Percentiles rank a stretch among this genome's conserved stretches.
phyloP scores from a whole-genome alignment of 2,797 vertebrate genomes.

The Artibeus lituratus region DNA sequence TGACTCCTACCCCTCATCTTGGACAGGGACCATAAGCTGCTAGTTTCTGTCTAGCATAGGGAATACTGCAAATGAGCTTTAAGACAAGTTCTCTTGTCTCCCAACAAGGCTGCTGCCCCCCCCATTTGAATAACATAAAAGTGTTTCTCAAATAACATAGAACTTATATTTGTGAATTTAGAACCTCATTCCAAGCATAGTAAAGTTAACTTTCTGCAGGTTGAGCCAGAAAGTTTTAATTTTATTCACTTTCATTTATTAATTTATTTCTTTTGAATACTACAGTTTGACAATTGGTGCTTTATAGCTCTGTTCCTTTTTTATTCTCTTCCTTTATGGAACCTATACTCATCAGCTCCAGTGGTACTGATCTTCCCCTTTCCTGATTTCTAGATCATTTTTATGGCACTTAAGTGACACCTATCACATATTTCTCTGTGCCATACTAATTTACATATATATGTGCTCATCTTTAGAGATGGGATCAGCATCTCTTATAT shows the following conservation, averaged over 20 bases:
- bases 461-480: not conserved
- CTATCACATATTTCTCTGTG: not conserved
- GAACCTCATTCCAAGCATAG: not conserved
- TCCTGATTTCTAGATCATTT: not conserved
- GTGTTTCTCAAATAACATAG: not conserved
- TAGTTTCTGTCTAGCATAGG: not conserved
- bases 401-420: not conserved
- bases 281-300: not conserved
- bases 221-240: not conserved
- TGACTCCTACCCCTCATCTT: not conserved
- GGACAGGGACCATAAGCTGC: not conserved
- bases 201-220: not conserved
- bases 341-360: fast-evolving
- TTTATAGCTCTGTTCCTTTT: not conserved
- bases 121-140: not conserved
- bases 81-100: not conserved
- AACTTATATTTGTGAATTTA: not conserved
- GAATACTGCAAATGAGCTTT: not conserved
- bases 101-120: not conserved
- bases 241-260: not conserved
- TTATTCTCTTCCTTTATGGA: not conserved
- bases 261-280: not conserved
- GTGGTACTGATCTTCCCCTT: not conserved
- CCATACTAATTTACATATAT: not conserved
- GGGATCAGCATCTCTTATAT: not conserved